phyloP scores from a whole-genome alignment of 1,140 invertebrate genomes.

The Acromyrmex charruanus region DNA sequence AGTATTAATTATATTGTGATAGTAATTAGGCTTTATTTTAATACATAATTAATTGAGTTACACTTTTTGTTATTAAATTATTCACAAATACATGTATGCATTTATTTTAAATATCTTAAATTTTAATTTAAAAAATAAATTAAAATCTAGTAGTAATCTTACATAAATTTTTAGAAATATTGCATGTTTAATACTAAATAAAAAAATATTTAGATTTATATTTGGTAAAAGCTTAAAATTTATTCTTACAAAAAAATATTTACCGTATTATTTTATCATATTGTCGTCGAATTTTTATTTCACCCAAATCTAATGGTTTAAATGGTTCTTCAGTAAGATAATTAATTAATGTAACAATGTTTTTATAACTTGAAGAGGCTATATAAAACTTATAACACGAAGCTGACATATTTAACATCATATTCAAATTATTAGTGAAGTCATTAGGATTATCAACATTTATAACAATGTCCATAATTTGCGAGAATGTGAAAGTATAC shows the following conservation, averaged over 20 bases:
- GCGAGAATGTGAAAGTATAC: neutral
- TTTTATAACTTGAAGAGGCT: constrained; percentile 29
- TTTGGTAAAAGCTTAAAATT: neutral
- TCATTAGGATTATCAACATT: constrained; percentile 54
- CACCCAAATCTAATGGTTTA: constrained; percentile 36
- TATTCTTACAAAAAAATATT: constrained; percentile 9
- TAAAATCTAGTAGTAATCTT: no score
- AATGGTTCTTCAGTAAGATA: constrained; percentile 48
- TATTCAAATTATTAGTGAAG: constrained; percentile 69
- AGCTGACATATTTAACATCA: constrained; percentile 56
- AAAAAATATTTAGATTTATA: neutral
- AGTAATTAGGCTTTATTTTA: no score
- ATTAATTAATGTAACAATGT: constrained; percentile 45
- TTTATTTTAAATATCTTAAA: no score
- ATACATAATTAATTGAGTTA: no score
- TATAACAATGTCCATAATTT: constrained; percentile 35
- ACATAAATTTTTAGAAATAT: no score
- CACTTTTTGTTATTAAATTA: no score
- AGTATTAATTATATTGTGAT: no score
- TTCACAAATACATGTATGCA: no score
- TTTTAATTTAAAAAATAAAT: no score
- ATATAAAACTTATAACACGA: constrained; percentile 57
- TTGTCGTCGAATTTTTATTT: constrained; percentile 59
- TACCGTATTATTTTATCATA: constrained; percentile 67
- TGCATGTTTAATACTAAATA: neutral